A percentile compares a stretch with the other conserved stretches of the same genome.
These are phyloP conservation scores for Monomorium pharaonis DNA, from an alignment of 1,140 invertebrate species.

Conservation along the genomic window DNA sequence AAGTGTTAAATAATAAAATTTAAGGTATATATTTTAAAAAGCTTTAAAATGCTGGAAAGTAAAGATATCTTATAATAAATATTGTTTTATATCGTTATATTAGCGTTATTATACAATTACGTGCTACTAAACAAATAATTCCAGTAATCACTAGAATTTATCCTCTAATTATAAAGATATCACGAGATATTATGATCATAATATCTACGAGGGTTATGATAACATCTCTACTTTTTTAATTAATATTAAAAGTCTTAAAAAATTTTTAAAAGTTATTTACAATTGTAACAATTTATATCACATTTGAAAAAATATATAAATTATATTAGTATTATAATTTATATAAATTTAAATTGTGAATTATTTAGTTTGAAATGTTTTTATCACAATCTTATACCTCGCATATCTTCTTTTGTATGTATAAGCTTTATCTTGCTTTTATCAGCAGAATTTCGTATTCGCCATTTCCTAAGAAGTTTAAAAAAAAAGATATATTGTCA, in stretches of 20 bases:
- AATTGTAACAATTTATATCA: not conserved
- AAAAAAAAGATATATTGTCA: constrained; percentile 35
- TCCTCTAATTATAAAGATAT: too few species aligned
- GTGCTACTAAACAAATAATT: too few species aligned
- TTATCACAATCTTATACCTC: not conserved
- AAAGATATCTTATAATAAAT: too few species aligned
- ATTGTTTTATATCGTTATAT: too few species aligned
- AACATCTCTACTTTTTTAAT: too few species aligned
- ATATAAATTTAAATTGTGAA: not conserved
- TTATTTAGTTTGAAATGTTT: not conserved
- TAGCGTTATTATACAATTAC: too few species aligned
- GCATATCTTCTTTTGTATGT: not conserved
- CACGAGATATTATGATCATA: too few species aligned
- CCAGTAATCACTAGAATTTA: too few species aligned
- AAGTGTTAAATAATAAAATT: too few species aligned
- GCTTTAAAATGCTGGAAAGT: too few species aligned
- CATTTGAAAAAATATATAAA: not conserved
- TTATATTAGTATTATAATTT: not conserved
- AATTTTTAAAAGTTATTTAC: not conserved
- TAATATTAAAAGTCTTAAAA: not conserved
- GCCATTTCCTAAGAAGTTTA: not conserved
- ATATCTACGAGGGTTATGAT: too few species aligned
- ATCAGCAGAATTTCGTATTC: not conserved
- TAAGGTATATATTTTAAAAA: too few species aligned
- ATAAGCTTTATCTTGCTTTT: not conserved